Percentiles rank a stretch among this genome's conserved stretches.
phyloP scores from a whole-genome alignment of 2,113 vertebrate species.

The Gymnogyps californianus region DNA sequence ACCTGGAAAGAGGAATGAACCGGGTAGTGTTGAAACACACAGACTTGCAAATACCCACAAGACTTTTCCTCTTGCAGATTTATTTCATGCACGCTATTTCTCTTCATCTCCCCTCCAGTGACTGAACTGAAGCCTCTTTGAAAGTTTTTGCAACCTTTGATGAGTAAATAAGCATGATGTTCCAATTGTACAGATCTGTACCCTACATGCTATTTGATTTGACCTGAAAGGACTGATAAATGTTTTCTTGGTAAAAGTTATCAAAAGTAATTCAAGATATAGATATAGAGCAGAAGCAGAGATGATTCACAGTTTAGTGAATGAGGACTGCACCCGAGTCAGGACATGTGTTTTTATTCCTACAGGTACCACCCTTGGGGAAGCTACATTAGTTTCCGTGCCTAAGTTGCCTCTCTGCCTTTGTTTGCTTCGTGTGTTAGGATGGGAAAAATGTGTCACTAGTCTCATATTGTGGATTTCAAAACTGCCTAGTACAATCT shows the following conservation, averaged over 20 bases:
- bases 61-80: background rate
- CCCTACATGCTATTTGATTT: background rate
- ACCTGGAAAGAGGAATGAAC: background rate
- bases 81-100: background rate
- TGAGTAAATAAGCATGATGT: background rate
- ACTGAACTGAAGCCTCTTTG: background rate
- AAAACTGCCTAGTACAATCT: background rate
- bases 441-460: background rate
- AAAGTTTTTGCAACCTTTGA: background rate
- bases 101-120: background rate
- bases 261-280: background rate
- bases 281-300: background rate
- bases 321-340: background rate
- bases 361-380: background rate
- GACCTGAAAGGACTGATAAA: background rate
- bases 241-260: background rate
- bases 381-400: background rate
- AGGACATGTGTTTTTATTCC: background rate
- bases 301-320: background rate
- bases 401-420: background rate
- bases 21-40: background rate
- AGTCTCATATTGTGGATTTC: background rate
- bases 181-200: background rate
- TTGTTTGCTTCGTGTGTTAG: background rate
- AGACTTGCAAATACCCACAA: background rate